Evolutionary conservation across 2,888 invertebrate genomes (phyloP).

Genomic region (Drosophila stalkeri): DNA sequence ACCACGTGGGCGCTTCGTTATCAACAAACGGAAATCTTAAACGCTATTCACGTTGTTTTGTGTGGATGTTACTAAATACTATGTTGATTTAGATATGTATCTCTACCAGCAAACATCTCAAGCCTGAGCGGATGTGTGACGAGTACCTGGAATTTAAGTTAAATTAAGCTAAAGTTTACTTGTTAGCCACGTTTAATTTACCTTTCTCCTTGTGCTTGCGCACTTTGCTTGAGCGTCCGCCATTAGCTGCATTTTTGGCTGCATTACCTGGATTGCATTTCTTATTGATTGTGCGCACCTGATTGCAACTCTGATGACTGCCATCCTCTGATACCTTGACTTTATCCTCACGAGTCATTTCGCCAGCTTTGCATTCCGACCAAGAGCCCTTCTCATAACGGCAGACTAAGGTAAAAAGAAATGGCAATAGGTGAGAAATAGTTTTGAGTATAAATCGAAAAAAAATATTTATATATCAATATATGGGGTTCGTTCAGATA

Average conservation of each 20-base stretch:
- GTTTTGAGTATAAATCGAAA: neutral
- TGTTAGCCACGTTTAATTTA: constrained; percentile 83
- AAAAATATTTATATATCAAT: neutral
- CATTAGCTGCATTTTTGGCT: constrained; percentile 87
- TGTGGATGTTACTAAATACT: constrained; percentile 40
- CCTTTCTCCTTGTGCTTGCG: constrained; percentile 86
- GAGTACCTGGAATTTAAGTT: constrained; percentile 39
- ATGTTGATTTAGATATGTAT: constrained; percentile 26
- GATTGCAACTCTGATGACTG: constrained; percentile 87
- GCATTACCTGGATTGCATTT: constrained; percentile 91
- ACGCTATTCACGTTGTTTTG: constrained; percentile 35
- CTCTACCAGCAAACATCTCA: constrained; percentile 15
- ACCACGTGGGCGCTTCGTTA: constrained; percentile 14
- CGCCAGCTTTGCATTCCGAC: constrained; percentile 92
- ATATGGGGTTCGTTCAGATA: neutral
- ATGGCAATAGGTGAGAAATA: neutral
- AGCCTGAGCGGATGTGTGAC: constrained; percentile 54
- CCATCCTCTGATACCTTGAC: constrained; percentile 91
- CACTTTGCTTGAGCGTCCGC: constrained; percentile 86
- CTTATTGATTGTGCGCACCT: constrained; percentile 91
- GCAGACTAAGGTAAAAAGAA: constrained; percentile 87
- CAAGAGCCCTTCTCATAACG: constrained; percentile 96
- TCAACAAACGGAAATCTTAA: constrained; percentile 33
- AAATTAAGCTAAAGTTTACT: too few species aligned
- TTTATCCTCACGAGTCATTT: constrained; percentile 93